Conservation (phyloP, 2,113 vertebrate genomes). For the Origma solitaria region DNA sequence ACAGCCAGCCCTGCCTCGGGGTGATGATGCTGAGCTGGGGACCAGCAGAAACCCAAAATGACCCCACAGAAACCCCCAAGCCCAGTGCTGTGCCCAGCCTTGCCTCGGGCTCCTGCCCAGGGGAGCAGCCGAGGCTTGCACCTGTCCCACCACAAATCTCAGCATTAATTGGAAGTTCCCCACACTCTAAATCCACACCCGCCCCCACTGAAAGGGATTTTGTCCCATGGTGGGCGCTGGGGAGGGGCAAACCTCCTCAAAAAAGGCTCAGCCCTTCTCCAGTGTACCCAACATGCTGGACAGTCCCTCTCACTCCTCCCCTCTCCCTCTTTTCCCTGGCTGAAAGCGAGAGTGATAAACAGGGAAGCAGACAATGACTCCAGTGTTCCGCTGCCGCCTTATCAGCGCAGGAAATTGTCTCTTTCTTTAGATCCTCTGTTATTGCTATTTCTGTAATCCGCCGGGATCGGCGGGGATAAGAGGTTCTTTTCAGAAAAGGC, state of each 20-base stretch:
- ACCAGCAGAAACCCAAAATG: not conserved
- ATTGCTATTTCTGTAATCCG: conserved; percentile 64
- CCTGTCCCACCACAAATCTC: not conserved
- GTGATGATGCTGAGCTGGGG: rapidly evolving
- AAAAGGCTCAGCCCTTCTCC: not conserved
- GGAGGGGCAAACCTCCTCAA: not conserved
- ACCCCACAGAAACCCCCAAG: not conserved
- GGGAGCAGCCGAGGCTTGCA: not conserved
- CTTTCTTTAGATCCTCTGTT: conserved; percentile 61
- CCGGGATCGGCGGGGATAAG: conserved; percentile 57
- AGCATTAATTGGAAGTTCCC: not conserved
- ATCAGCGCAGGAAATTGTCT: conserved; percentile 65
- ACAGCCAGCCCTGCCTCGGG: not conserved
- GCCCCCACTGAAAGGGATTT: not conserved
- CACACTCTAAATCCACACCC: not conserved
- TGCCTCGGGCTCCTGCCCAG: not conserved
- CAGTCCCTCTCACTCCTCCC: not conserved
- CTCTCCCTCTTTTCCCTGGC: not conserved
- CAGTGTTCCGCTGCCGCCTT: conserved; percentile 38
- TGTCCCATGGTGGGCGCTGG: rapidly evolving
- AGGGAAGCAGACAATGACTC: conserved; percentile 55
- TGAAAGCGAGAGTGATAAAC: conserved; percentile 43
- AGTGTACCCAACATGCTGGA: not conserved
- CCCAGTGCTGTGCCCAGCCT: not conserved
- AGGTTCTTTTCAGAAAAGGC: conserved; percentile 55